Evolutionary conservation across 2,888 invertebrate genomes (phyloP).

Genomic region (Dioctria rufipes): DNA sequence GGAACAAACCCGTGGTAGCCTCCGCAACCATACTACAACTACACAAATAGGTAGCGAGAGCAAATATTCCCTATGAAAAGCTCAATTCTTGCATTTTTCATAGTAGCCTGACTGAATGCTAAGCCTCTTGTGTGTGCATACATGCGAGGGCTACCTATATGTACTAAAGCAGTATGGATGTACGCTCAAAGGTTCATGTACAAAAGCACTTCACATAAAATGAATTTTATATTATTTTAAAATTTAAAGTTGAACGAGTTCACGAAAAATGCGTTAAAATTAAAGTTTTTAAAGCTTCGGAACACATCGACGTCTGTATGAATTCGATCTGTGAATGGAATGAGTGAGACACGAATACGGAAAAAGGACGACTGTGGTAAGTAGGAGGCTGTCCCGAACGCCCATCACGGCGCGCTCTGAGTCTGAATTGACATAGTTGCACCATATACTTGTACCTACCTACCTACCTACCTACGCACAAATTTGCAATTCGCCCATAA

Average conservation of each 20-base stretch:
- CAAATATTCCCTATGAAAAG: slow-evolving; percentile 45
- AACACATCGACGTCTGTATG: slow-evolving; percentile 14
- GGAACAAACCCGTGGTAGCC: background rate
- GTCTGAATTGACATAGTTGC: slow-evolving; percentile 44
- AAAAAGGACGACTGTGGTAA: background rate
- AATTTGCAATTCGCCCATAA: slow-evolving; percentile 51
- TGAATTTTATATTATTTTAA: slow-evolving; percentile 53
- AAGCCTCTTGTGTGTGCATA: slow-evolving; percentile 15
- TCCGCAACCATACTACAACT: no score
- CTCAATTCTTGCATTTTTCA: slow-evolving; percentile 48
- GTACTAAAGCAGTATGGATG: background rate
- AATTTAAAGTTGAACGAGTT: slow-evolving; percentile 45
- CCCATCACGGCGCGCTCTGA: slow-evolving; percentile 9
- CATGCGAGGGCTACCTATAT: background rate
- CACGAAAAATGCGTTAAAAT: slow-evolving; percentile 37
- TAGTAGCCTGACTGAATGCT: slow-evolving; percentile 10
- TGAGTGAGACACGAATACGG: background rate
- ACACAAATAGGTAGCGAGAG: background rate
- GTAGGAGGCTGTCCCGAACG: background rate
- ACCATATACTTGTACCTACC: background rate
- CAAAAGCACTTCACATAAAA: slow-evolving; percentile 29
- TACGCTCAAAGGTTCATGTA: no score
- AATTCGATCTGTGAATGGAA: slow-evolving; percentile 24
- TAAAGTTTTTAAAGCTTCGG: slow-evolving; percentile 28
- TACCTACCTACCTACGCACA: slow-evolving; percentile 17